These are phyloP conservation scores for Crax fasciolata DNA, from an alignment of 2,797 vertebrate species.

Conservation along the genomic window DNA sequence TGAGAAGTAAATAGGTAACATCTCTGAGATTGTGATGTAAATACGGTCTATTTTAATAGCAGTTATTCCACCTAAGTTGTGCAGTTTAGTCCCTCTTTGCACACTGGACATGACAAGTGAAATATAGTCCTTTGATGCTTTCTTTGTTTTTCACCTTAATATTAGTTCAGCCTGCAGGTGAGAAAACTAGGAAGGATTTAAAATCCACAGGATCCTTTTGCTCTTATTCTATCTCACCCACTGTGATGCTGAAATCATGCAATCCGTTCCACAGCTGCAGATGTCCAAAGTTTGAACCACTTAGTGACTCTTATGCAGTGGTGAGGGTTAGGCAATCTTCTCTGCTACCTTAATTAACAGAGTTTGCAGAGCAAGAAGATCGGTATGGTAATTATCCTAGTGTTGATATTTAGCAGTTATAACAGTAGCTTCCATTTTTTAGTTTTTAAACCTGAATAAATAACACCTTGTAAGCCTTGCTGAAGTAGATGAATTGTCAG, in stretches of 20 bases:
- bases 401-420: not conserved
- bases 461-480: not conserved
- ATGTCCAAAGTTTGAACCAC: not conserved
- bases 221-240: not conserved
- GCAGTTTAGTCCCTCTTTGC: not conserved
- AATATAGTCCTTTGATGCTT: not conserved
- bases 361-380: slow-evolving; percentile 3
- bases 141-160: not conserved
- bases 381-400: not conserved
- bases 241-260: not conserved
- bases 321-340: not conserved
- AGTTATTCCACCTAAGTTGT: not conserved
- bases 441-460: not conserved
- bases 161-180: not conserved
- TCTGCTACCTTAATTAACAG: not conserved
- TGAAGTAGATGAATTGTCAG: not conserved
- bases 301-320: not conserved
- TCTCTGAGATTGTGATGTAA: not conserved
- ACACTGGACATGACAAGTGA: not conserved
- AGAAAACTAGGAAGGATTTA: not conserved
- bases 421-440: not conserved
- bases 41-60: not conserved
- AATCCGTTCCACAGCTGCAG: not conserved
- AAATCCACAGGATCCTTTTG: not conserved
- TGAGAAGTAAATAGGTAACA: not conserved